Percentiles rank a stretch among this genome's conserved stretches.
phyloP scores from a whole-genome alignment of 23 tunicate species.

The Clavelina lepadiformis region DNA sequence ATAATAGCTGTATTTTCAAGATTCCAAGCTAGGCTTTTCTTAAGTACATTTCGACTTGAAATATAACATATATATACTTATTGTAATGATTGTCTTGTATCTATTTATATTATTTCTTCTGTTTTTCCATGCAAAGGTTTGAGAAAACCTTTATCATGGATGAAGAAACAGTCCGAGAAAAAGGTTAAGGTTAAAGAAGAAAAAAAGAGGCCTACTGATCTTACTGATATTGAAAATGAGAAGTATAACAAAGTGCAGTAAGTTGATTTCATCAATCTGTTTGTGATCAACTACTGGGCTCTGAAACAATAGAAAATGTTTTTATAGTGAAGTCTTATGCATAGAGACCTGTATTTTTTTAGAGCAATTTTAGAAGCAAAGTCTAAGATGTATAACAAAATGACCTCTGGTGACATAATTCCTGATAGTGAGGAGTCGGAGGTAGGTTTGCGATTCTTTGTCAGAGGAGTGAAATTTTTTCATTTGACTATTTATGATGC shows the following conservation, averaged over 20 bases:
- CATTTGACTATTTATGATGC: neutral
- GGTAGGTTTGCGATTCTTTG: conserved; percentile 5
- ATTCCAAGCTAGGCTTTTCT: too few species aligned
- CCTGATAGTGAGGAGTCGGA: conserved; percentile 62
- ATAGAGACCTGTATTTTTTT: conserved; percentile 1
- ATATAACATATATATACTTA: too few species aligned
- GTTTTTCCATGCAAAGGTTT: too few species aligned
- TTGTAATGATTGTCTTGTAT: too few species aligned
- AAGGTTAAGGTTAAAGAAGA: too few species aligned
- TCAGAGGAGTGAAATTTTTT: neutral
- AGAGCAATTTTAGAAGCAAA: conserved; percentile 77
- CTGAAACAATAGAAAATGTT: neutral
- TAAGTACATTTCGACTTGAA: too few species aligned
- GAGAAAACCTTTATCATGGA: neutral
- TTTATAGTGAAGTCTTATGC: too few species aligned
- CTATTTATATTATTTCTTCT: too few species aligned
- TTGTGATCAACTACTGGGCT: neutral
- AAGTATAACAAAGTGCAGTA: conserved; percentile 49
- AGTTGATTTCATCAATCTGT: conserved; percentile 1
- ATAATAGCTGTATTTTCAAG: too few species aligned
- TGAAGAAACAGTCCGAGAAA: conserved; percentile 3
- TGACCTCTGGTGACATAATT: conserved; percentile 80
- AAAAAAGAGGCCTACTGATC: too few species aligned
- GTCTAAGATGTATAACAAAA: conserved; percentile 68
- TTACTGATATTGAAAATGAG: conserved; percentile 24